Evolutionary conservation across 2,113 vertebrate species (phyloP), one percentile per base, ranked within the genome.

Genomic region (Pachycephala philippinensis): DNA sequence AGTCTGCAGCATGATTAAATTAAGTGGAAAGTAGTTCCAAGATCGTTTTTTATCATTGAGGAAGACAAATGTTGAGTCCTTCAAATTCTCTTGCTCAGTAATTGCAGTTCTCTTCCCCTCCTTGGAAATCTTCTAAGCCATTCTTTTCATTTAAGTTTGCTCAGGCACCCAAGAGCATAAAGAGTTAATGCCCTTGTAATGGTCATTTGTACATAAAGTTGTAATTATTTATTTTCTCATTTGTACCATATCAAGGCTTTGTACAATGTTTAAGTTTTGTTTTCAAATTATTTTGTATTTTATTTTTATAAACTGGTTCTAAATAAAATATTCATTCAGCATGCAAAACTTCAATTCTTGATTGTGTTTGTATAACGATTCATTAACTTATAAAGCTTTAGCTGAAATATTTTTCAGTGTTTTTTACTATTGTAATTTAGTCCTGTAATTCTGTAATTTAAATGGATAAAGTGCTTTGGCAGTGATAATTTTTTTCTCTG

Each of bases 211-310:
- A 99, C 98, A 99, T 99, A 99, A 98, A 98, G 98, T 93, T 99
- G 98, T 99, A 99, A 99, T 99, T 99, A 99, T 99, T 99, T 99
- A 98, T 98, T 99, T 99, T 98, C 98, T 98, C 97, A 99, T 99
- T 99, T 99, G 98, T 99, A 99, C 98, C 99, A 99, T 99, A 99
- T 98, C 98, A 99, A 99, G 98, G 98, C 99, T 98, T 99, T 99
- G 99, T 99, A 99, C 98, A 99, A 99, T 99, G 99, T 98, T 99
- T 98, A 98, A 98, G 98, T 98, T 99, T 94, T 98, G 98, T 98
- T 99, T 99, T 99, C 95, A 99, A 99, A 99, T 99, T 99, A 98
- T 99, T 99, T 99, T 99, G 98, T 99, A 99, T 99, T 99, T 99
- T 99, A 99, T 99, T 99, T 99, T 99, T 99, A 99, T 99, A 99